Percentiles rank a stretch among this genome's conserved stretches.
Evolutionary conservation across 53 echinoderm and acorn worm species (phyloP).

Genomic region (Antedon mediterranea): DNA sequence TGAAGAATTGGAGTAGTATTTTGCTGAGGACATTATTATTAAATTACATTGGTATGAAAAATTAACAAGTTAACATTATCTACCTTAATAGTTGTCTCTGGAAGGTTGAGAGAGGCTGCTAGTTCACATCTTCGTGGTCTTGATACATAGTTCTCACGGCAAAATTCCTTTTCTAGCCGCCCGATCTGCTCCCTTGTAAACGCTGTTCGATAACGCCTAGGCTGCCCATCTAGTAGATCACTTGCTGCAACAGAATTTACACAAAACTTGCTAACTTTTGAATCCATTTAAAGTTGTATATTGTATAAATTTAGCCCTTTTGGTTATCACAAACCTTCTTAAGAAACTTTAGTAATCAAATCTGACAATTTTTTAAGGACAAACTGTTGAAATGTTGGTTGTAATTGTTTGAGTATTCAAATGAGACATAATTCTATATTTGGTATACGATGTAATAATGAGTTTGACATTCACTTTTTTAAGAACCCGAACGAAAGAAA

Average conservation of each 20-base stretch:
- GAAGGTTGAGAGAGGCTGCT: constrained; percentile 72
- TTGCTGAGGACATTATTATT: too few species aligned
- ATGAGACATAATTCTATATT: too few species aligned
- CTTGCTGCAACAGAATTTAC: not conserved
- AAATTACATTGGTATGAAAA: too few species aligned
- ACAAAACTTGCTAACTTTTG: not conserved
- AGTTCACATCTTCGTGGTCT: constrained; percentile 81
- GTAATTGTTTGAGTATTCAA: not conserved
- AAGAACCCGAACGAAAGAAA: not conserved
- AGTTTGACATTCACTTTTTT: too few species aligned
- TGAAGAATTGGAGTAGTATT: too few species aligned
- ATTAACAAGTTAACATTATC: too few species aligned
- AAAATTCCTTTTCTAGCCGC: constrained; percentile 81
- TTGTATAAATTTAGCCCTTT: too few species aligned
- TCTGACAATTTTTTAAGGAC: too few species aligned
- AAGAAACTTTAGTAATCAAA: too few species aligned
- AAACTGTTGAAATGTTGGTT: not conserved
- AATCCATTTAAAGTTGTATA: not conserved
- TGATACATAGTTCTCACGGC: constrained; percentile 92
- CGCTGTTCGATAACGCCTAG: constrained; percentile 91
- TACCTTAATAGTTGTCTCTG: constrained; percentile 97
- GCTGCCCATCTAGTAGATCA: constrained; percentile 27
- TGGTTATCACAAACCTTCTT: too few species aligned
- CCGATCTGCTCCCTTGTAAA: constrained; percentile 92
- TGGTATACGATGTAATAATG: too few species aligned